Evolutionary conservation across 2,797 vertebrate species (phyloP).

Genomic region (Cyclura pinguis): DNA sequence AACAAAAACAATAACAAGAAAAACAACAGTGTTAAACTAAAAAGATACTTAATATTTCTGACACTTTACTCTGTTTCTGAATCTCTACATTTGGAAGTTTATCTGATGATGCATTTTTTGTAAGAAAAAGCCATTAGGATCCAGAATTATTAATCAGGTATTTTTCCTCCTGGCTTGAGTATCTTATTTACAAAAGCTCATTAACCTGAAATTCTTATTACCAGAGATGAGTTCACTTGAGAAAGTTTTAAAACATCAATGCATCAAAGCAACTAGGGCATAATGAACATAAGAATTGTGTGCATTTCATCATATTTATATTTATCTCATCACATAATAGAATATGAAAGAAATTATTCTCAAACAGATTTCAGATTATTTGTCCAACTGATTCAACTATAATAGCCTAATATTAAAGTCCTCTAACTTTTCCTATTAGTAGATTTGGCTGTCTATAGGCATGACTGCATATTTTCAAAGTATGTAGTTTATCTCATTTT

Average conservation of each 20-base stretch:
- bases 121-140: slow-evolving; percentile 1
- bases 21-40: too few species aligned
- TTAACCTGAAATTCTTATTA: slow-evolving; percentile 24
- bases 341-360: slow-evolving; percentile 1
- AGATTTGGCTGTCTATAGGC: not conserved
- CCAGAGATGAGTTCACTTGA: slow-evolving; percentile 34
- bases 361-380: not conserved
- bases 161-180: not conserved
- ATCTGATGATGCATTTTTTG: not conserved
- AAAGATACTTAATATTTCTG: not conserved
- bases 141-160: not conserved
- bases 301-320: not conserved
- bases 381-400: not conserved
- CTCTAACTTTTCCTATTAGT: not conserved
- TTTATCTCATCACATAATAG: not conserved
- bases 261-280: slow-evolving; percentile 24
- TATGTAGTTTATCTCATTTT: slow-evolving; percentile 12
- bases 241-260: slow-evolving; percentile 27
- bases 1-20: too few species aligned
- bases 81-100: not conserved
- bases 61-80: not conserved
- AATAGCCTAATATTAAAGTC: not conserved
- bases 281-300: slow-evolving; percentile 1
- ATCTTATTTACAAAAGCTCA: slow-evolving; percentile 23
- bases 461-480: slow-evolving; percentile 15